A percentile compares a stretch with the other conserved stretches of the same genome.
Evolutionary conservation across 2,113 vertebrate species (phyloP).

Genomic region (Cebidichthys violaceus): DNA sequence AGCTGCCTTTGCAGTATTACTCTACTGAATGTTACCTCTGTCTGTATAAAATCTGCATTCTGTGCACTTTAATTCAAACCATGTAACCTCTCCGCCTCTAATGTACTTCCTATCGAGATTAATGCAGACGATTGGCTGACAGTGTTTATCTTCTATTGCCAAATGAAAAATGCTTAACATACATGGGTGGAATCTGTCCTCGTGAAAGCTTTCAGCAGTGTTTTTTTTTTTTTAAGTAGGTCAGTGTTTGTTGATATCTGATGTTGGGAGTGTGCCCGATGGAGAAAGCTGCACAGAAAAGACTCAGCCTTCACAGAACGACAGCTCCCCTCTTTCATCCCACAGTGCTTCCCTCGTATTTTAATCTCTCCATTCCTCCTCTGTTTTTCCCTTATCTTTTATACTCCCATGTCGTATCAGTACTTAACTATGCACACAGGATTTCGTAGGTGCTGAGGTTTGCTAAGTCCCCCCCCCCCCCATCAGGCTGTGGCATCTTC

Average conservation of each 20-base stretch:
- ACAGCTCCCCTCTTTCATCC: slow-evolving; percentile 25
- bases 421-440: slow-evolving; percentile 46
- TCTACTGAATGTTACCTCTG: background rate
- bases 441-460: slow-evolving; percentile 25
- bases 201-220: slow-evolving; percentile 13
- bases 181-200: slow-evolving; percentile 13
- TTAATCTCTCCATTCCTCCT: slow-evolving; percentile 38
- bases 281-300: slow-evolving; percentile 20
- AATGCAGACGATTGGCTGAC: background rate
- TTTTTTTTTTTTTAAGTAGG: slow-evolving; percentile 48
- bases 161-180: slow-evolving; percentile 28
- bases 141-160: slow-evolving; percentile 16
- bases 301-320: slow-evolving; percentile 31
- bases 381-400: slow-evolving; percentile 9
- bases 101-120: slow-evolving; percentile 13
- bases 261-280: slow-evolving; percentile 22
- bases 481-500: slow-evolving; percentile 8
- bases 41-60: slow-evolving; percentile 7
- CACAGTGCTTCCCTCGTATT: slow-evolving; percentile 12
- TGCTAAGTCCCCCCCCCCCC: background rate
- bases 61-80: background rate
- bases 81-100: background rate
- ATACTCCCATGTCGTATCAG: slow-evolving; percentile 8
- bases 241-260: slow-evolving; percentile 57
- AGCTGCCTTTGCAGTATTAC: background rate